Percentiles rank a stretch among this genome's conserved stretches.
Conservation (phyloP, 2,113 vertebrate genomes). For the Echinops telfairi region DNA sequence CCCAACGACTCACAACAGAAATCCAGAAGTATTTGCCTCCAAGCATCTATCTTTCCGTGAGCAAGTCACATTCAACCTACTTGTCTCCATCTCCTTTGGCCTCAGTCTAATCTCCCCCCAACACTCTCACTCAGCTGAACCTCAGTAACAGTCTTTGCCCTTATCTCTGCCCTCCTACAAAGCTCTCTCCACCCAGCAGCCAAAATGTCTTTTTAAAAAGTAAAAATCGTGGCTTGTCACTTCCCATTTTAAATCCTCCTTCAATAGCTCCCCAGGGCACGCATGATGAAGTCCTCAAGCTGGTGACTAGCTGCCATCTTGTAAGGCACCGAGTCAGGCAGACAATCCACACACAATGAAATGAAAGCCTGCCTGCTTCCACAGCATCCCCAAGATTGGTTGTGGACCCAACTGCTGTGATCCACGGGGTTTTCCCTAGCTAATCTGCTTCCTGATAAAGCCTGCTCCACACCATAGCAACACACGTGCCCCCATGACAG, state of each 20-base stretch:
- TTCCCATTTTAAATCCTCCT: conserved; percentile 10
- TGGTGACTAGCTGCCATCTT: background rate
- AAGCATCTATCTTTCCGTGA: background rate
- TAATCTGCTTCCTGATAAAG: background rate
- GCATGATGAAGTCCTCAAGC: background rate
- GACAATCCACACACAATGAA: background rate
- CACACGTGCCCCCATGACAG: background rate
- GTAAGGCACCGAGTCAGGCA: background rate
- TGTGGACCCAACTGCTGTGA: background rate
- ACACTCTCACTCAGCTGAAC: background rate
- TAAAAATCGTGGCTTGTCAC: background rate
- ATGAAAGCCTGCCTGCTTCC: background rate
- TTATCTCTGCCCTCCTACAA: background rate
- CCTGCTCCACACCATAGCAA: background rate
- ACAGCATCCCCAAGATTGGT: background rate
- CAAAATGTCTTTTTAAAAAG: conserved; percentile 20
- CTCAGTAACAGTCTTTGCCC: background rate
- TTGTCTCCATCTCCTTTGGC: background rate
- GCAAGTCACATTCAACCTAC: background rate
- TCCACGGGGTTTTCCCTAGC: background rate
- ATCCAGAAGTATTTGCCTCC: background rate
- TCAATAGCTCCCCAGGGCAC: background rate
- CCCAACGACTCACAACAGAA: background rate
- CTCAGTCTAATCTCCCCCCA: background rate
- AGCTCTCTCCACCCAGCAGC: background rate